Percentiles rank a stretch among this genome's conserved stretches.
These are phyloP conservation scores for Carduelis carduelis DNA, from an alignment of 2,797 vertebrate genomes.

Conservation along the genomic window DNA sequence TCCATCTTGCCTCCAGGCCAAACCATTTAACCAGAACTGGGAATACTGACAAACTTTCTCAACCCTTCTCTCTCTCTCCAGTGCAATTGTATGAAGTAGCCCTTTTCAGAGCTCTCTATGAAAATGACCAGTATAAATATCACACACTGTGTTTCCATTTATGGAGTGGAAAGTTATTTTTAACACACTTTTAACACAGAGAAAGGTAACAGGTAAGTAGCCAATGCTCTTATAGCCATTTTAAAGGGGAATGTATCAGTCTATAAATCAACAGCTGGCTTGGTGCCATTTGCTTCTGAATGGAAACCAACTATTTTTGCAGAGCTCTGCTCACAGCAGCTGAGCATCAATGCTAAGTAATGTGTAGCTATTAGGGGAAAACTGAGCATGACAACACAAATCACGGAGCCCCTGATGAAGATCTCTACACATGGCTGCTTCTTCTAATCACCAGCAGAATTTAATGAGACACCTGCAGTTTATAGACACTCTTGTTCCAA, in stretches of 20 bases:
- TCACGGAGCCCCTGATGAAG: slow-evolving; percentile 31
- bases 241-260: not conserved
- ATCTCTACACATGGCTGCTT: slow-evolving; percentile 46
- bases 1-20: slow-evolving; percentile 48
- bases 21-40: slow-evolving; percentile 53
- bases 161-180: not conserved
- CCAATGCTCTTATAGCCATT: not conserved
- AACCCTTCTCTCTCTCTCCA: not conserved
- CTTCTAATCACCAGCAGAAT: slow-evolving; percentile 55
- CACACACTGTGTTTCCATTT: rapidly evolving
- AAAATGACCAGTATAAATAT: not conserved
- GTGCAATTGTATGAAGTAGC: not conserved
- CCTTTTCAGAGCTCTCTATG: not conserved
- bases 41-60: slow-evolving; percentile 49
- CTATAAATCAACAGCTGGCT: slow-evolving; percentile 35
- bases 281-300: not conserved
- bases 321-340: slow-evolving; percentile 3
- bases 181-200: not conserved
- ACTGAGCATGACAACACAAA: slow-evolving; percentile 17
- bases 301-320: not conserved
- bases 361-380: slow-evolving; percentile 23
- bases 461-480: slow-evolving; percentile 67
- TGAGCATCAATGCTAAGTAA: slow-evolving; percentile 16
- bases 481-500: not conserved
- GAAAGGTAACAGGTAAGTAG: not conserved